Percentiles rank a stretch among this genome's conserved stretches.
These are phyloP conservation scores for Drosophila repleta DNA, from an alignment of 1,140 invertebrate species.

Conservation along the genomic window DNA sequence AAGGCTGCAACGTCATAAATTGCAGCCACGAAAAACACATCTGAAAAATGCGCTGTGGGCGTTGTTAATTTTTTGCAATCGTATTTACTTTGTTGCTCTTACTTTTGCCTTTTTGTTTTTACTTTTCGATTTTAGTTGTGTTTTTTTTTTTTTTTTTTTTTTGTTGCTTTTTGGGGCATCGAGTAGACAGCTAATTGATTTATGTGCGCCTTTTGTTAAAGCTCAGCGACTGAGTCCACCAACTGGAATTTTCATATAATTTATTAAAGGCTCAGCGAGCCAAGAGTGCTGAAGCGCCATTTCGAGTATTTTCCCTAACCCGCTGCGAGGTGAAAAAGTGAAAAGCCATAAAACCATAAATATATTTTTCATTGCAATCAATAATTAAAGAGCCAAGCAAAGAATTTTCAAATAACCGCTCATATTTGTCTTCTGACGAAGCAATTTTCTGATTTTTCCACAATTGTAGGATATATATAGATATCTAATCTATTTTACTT, in stretches of 20 bases:
- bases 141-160: slow-evolving; percentile 19
- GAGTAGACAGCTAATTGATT: slow-evolving; percentile 74
- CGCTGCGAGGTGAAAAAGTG: slow-evolving; percentile 19
- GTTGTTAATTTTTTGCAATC: slow-evolving; percentile 72
- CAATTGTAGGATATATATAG: no score
- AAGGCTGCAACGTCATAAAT: slow-evolving; percentile 72
- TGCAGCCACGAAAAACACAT: slow-evolving; percentile 39
- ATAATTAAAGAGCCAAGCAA: neutral
- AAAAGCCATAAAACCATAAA: slow-evolving; percentile 22
- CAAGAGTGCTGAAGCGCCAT: slow-evolving; percentile 40
- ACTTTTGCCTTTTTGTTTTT: slow-evolving; percentile 24
- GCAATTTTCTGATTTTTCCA: neutral
- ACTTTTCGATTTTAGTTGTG: slow-evolving; percentile 3
- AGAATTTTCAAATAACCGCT: no score
- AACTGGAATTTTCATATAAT: slow-evolving; percentile 59
- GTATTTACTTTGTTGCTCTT: slow-evolving; percentile 74
- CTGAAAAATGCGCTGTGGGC: slow-evolving; percentile 65
- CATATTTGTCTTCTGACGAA: no score
- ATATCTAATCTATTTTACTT: no score
- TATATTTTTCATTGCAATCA: neutral
- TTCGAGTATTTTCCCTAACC: slow-evolving; percentile 12
- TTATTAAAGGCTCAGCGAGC: slow-evolving; percentile 32
- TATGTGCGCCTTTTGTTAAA: slow-evolving; percentile 78
- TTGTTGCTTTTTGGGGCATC: slow-evolving; percentile 25
- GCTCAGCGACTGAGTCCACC: slow-evolving; percentile 50